Percentiles rank a stretch among this genome's conserved stretches.
Evolutionary conservation across 2,797 vertebrate species (phyloP).

Genomic region (Miichthys miiuy): DNA sequence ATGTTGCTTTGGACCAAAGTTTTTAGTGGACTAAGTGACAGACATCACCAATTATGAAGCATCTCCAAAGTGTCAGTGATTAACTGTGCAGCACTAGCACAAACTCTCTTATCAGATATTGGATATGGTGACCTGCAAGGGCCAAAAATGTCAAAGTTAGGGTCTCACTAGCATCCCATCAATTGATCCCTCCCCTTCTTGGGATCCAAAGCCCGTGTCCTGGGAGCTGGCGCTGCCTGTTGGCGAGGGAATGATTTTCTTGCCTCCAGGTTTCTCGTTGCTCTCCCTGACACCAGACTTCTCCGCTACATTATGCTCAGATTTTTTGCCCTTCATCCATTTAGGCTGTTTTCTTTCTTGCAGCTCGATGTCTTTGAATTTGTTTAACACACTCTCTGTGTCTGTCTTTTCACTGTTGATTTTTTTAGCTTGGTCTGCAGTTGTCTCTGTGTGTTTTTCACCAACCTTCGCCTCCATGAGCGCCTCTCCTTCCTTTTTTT

Average conservation of each 20-base stretch:
- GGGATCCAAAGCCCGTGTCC: constrained; percentile 85
- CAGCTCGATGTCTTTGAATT: constrained; percentile 61
- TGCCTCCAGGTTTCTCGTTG: constrained; percentile 36
- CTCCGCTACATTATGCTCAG: constrained; percentile 53
- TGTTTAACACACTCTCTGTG: constrained; percentile 27
- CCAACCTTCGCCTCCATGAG: background rate
- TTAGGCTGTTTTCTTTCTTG: constrained; percentile 52
- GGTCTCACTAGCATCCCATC: constrained; percentile 44
- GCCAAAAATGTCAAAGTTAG: background rate
- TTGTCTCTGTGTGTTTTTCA: constrained; percentile 30
- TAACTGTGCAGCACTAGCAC: background rate
- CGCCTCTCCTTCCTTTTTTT: constrained; percentile 22
- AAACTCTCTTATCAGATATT: constrained; percentile 14
- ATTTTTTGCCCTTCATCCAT: constrained; percentile 44
- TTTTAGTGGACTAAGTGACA: background rate
- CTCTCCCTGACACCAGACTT: constrained; percentile 39
- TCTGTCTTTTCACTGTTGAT: constrained; percentile 25
- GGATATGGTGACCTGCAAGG: background rate
- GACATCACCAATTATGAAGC: background rate
- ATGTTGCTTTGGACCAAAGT: background rate
- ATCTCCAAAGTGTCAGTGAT: background rate
- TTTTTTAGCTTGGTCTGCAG: background rate
- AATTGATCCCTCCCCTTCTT: constrained; percentile 73
- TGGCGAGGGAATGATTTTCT: constrained; percentile 74
- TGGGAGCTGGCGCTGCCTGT: constrained; percentile 81